Percentiles rank a stretch among this genome's conserved stretches.
phyloP scores from a whole-genome alignment of 2,888 invertebrate species.

The Augochlorella aurata region DNA sequence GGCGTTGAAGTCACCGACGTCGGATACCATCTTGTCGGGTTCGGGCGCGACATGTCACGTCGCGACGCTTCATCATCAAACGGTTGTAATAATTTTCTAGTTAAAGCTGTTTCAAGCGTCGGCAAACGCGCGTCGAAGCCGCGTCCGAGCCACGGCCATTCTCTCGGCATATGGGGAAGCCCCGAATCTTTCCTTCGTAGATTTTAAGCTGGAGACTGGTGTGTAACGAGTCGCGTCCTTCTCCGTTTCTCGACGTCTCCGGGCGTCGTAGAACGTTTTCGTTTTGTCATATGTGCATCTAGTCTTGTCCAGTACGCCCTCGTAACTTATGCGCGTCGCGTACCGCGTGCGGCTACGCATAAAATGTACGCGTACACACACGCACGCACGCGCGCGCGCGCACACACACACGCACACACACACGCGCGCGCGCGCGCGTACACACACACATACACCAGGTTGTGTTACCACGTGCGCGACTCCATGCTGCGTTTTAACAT shows the following conservation, averaged over 20 bases:
- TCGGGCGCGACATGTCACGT: conserved; percentile 5
- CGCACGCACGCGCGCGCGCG: not conserved
- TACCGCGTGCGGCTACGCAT: conserved; percentile 39
- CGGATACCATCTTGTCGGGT: conserved; percentile 13
- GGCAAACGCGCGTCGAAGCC: not conserved
- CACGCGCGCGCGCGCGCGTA: too few relatives aligned
- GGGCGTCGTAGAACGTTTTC: conserved; percentile 38
- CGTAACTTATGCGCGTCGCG: conserved; percentile 64
- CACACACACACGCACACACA: not conserved
- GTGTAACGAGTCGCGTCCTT: conserved; percentile 43
- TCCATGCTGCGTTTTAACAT: conserved; percentile 23
- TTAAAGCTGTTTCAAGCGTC: not conserved
- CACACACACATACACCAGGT: conserved; percentile 5
- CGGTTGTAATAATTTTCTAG: conserved; percentile 4
- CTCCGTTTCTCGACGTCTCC: conserved; percentile 19
- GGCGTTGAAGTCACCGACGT: conserved; percentile 47
- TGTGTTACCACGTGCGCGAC: conserved; percentile 32
- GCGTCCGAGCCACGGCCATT: not conserved
- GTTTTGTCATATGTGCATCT: conserved; percentile 76
- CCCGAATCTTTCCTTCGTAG: conserved; percentile 46
- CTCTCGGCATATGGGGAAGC: conserved; percentile 5
- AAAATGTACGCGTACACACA: conserved; percentile 9
- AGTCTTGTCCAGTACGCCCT: conserved; percentile 77
- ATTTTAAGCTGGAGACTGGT: conserved; percentile 46
- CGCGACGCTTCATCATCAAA: not conserved